A percentile compares a stretch with the other conserved stretches of the same genome.
Conservation (phyloP, 2,113 vertebrate genomes). For the Mellivora capensis region DNA sequence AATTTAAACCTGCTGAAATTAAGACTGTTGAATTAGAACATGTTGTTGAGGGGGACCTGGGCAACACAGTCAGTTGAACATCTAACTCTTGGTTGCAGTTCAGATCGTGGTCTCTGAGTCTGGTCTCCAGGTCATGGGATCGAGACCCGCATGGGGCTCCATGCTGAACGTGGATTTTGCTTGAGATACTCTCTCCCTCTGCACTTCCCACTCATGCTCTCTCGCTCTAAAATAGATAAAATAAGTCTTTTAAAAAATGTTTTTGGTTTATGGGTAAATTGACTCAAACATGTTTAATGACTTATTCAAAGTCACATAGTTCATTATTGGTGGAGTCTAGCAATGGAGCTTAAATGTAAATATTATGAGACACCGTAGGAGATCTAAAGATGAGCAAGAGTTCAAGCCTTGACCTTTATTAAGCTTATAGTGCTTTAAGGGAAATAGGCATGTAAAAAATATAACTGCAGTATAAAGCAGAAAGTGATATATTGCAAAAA, state of each 20-base stretch:
- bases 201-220: not conserved
- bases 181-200: not conserved
- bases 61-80: not conserved
- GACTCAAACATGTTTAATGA: not conserved
- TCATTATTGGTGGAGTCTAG: not conserved
- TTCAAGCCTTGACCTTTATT: not conserved
- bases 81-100: not conserved
- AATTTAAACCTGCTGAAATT: conserved; percentile 33
- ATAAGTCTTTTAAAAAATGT: not conserved
- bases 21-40: conserved; percentile 13
- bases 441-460: not conserved
- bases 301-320: not conserved
- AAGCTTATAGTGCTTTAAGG: not conserved
- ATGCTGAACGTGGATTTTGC: not conserved
- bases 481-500: not conserved
- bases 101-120: not conserved
- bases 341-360: not conserved
- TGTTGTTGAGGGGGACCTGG: not conserved
- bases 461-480: not conserved
- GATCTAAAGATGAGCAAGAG: not conserved
- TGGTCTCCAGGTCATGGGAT: not conserved
- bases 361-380: not conserved
- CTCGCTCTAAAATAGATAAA: not conserved
- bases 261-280: conserved; percentile 34
- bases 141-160: not conserved